Evolutionary conservation across 2,797 vertebrate species (phyloP), one percentile per base, ranked within the genome.

Genomic region (Manis crassicaudata): DNA sequence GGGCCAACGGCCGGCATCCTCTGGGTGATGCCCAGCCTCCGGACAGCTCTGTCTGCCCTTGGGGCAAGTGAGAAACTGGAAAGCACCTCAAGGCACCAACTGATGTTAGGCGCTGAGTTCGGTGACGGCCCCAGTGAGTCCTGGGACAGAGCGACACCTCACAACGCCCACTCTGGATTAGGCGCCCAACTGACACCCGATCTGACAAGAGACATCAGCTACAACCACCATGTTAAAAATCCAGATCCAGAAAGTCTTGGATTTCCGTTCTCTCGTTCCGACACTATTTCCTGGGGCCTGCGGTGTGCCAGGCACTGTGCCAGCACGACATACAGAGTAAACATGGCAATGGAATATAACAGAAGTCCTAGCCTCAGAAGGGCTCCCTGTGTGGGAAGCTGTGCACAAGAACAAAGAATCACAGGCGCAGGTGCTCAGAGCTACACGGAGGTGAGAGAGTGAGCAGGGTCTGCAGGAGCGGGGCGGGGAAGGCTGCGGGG

Each of bases 221-320:
- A 23, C 1, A 1, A 46, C 62, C 5, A 0, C 40, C 68, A 7
- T 1, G 13, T 1, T 32, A 43, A n/a, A 63, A 80, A 29, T 12
- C 9, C 16, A 52, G 32, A 37, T 27, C 21, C 13, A 17, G 63
- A 14, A 67, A 17, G 12, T 3, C 25, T 25, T 18, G 25, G 27
- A 18, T 67, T 0, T 18, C 21, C n/a, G 1, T 2, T 8, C 20
- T 25, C 16, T 84, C 23, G 20, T 29, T 17, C 54, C 16, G 35
- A 21, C 18, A 25, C 14, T 8, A 7, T 9, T n/a, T 40, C 29
- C 4, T 5, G n/a, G 62, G 27, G 8, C 9, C 90, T n/a, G 7
- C 0, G 0, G 37, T 37, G 43, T 5, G 11, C 37, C 16, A 3
- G n/a, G 54, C 7, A 21, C 5, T 8, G 56, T 0, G 60, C 52